These are phyloP conservation scores for Thermophis baileyi DNA, from an alignment of 2,113 vertebrate genomes.

Conservation along the genomic window DNA sequence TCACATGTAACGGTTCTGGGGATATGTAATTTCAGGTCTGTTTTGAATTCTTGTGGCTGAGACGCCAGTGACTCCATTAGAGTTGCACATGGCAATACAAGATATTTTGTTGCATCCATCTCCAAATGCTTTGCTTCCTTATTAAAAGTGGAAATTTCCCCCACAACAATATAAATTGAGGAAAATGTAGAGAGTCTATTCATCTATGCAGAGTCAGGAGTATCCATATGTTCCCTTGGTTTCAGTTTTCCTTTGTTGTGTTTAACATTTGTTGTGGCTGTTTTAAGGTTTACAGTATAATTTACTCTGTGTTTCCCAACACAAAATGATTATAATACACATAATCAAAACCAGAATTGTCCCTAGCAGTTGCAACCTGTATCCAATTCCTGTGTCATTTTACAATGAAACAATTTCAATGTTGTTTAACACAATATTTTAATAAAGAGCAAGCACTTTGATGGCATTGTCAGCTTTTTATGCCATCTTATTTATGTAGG, in stretches of 20 bases:
- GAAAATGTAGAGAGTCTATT: not conserved
- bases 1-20: not conserved
- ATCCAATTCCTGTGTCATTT: not conserved
- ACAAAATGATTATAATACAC: not conserved
- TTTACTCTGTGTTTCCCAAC: not conserved
- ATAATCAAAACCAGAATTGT: not conserved
- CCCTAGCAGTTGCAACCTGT: not conserved
- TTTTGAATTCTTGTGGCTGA: not conserved
- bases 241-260: not conserved
- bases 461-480: not conserved
- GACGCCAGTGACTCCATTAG: not conserved
- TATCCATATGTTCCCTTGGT: not conserved
- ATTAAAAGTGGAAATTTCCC: not conserved
- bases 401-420: not conserved
- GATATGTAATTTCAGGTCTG: not conserved
- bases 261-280: not conserved
- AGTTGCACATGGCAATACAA: not conserved
- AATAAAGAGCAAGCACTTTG: not conserved
- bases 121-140: not conserved
- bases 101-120: not conserved
- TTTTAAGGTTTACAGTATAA: not conserved
- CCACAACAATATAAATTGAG: not conserved
- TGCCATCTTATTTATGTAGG: not conserved
- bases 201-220: not conserved
- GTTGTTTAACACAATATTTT: not conserved